Base-by-base conservation (phyloP, 2,113 vertebrate genomes). In the Rousettus leschenaultii region DNA sequence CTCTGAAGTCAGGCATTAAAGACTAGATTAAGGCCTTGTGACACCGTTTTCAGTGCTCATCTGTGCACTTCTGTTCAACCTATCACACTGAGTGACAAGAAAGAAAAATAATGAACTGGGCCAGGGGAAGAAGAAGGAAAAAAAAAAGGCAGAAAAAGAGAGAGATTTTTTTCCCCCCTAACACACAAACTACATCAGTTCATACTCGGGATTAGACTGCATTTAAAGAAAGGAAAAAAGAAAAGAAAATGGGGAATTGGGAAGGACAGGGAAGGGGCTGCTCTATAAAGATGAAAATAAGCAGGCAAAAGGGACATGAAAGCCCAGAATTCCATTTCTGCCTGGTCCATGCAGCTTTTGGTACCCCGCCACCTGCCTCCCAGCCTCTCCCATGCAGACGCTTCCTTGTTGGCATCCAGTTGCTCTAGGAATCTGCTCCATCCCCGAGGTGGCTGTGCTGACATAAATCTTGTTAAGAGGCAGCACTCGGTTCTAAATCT, bases 1-100 rank as follows among this genome's bases (percentile, higher is more conserved):
- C 99, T 99, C 99, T 99, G 99, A 99, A 99, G 99, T 99, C 99
- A 99, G 99, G 99, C 99, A 99, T 99, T 99, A 99, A 99, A 99
- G 99, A 99, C 99, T 99, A 99, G 99, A 99, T 99, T 99, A 99
- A 99, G 99, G 99, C 99, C 99, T 99, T 99, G 99, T 99, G 99
- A 99, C 99, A 99, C 99, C 99, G 99, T 99, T 99, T 99, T 99
- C 99, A 99, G 99, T 99, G 99, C 99, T 99, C 99, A 99, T 99
- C 99, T 99, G 99, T 99, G 99, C 99, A 99, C 99, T 99, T 99
- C 99, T 99, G 99, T 99, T 99, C 99, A 99, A 99, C 99, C 99
- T 99, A 99, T 99, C 99, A 99, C 99, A 99, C 99, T 99, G 99
- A 99, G 99, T 99, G 99, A 99, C 99, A 99, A 99, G 99, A 99